phyloP scores from a whole-genome alignment of 2,113 vertebrate genomes.

The Macheiramphus alcinus region DNA sequence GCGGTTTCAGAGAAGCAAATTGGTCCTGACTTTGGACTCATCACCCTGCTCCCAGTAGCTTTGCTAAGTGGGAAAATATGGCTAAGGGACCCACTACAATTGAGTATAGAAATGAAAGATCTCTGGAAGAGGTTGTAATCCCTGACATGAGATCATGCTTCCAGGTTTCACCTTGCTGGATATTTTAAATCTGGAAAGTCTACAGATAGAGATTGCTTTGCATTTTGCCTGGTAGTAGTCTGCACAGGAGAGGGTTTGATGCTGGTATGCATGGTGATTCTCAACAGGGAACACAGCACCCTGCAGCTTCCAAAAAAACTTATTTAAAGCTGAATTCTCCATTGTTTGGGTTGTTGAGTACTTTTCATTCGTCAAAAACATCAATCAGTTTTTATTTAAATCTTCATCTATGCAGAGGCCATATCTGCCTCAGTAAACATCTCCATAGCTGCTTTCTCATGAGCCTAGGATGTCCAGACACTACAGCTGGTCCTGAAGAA shows the following conservation, averaged over 20 bases:
- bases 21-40: background rate
- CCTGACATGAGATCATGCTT: background rate
- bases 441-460: slow-evolving; percentile 1
- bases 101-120: background rate
- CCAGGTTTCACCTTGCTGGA: background rate
- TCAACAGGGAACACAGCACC: background rate
- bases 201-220: background rate
- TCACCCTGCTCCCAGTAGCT: background rate
- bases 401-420: slow-evolving; percentile 1
- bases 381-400: slow-evolving; percentile 42
- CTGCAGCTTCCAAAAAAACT: background rate
- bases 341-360: background rate
- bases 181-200: background rate
- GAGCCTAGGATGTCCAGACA: background rate
- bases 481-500: background rate
- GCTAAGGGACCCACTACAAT: background rate
- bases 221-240: background rate
- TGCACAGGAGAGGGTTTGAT: background rate
- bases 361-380: slow-evolving; percentile 32
- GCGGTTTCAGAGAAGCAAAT: background rate
- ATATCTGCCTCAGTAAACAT: background rate
- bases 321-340: background rate
- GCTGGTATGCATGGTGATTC: background rate
- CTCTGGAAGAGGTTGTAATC: background rate
- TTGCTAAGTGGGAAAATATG: background rate